Conservation (phyloP, 1,140 invertebrate species). For the Heliconius congener region DNA sequence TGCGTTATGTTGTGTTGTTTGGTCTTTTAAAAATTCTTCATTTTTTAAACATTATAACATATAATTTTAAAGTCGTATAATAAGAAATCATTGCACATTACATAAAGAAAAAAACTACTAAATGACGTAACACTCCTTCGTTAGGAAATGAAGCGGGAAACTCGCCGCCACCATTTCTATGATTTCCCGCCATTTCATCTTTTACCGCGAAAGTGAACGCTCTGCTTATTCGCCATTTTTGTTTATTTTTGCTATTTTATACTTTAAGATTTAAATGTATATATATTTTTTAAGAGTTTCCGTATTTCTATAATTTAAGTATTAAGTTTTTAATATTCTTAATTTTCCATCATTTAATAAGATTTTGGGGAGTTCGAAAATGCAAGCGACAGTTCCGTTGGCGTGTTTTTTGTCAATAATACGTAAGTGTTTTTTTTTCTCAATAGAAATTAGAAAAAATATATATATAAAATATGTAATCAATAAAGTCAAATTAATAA, state of each 20-base stretch:
- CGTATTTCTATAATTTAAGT: slow-evolving; percentile 9
- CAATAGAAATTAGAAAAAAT: neutral
- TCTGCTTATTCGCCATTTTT: neutral
- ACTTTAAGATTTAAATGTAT: neutral
- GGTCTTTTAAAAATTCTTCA: too few relatives aligned
- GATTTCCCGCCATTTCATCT: slow-evolving; percentile 8
- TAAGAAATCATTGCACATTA: neutral
- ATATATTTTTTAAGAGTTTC: neutral
- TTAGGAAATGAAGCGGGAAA: slow-evolving; percentile 15
- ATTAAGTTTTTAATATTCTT: slow-evolving; percentile 15
- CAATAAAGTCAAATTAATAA: neutral
- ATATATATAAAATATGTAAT: neutral
- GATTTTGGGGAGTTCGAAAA: slow-evolving; percentile 25
- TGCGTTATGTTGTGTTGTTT: too few relatives aligned
- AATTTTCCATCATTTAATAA: slow-evolving; percentile 15
- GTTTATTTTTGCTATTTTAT: neutral
- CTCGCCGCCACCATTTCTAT: neutral
- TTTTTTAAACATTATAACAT: neutral
- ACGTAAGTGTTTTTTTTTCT: slow-evolving; percentile 54
- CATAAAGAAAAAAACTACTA: neutral
- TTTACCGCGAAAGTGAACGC: slow-evolving; percentile 39
- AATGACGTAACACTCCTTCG: slow-evolving; percentile 1
- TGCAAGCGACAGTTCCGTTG: slow-evolving; percentile 58
- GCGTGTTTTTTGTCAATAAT: slow-evolving; percentile 68
- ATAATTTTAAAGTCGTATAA: neutral